Base-by-base conservation (phyloP, 2,888 invertebrate genomes). In the Tipula vernalis region DNA sequence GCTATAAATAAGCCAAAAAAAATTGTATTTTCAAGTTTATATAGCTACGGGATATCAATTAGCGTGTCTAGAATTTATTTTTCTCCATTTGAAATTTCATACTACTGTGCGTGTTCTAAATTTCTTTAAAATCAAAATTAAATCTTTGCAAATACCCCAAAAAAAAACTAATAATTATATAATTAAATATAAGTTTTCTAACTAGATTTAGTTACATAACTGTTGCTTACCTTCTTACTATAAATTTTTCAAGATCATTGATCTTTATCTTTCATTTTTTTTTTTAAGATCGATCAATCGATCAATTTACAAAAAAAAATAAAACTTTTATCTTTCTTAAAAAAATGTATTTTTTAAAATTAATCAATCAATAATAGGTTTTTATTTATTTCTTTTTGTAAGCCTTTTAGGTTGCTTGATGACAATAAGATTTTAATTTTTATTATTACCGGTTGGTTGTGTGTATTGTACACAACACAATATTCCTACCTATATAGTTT, bases 161-260 rank as follows among this genome's bases (percentile, higher is more conserved):
- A 71, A 18, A 71, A 71, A 10, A 71, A 10, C 28, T 2, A 28
- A 71, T 71, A 71, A 71, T 71, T 71, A 10, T 71, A 71, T 71
- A 71, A 71, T 71, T 71, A 71, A 71, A 71, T 71, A 71, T 71
- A 71, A 71, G 71, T 71, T 71, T 71, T 6, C 71, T 18, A 18
- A 28, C 57, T 57, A 18, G 15, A 57, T 57, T 57, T 28, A 51
- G 28, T 71, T 28, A 71, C 28, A 71, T 71, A 71, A 71, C 71
- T 71, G 71, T 71, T 71, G 71, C 71, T 71, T 71, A 71, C 71
- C 71, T 71, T 71, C 71, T 71, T 71, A 71, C 71, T 71, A 71
- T 71, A 28, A 71, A 71, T 71, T 71, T 71, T 71, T 71, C 71
- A 71, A 71, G 71, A 71, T 71, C 71, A 71, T 71, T 71, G 71